Percentiles rank a stretch among this genome's conserved stretches.
Evolutionary conservation across 64 coral and sea anemone species (phyloP).

Genomic region (Pocillopora damicornis): DNA sequence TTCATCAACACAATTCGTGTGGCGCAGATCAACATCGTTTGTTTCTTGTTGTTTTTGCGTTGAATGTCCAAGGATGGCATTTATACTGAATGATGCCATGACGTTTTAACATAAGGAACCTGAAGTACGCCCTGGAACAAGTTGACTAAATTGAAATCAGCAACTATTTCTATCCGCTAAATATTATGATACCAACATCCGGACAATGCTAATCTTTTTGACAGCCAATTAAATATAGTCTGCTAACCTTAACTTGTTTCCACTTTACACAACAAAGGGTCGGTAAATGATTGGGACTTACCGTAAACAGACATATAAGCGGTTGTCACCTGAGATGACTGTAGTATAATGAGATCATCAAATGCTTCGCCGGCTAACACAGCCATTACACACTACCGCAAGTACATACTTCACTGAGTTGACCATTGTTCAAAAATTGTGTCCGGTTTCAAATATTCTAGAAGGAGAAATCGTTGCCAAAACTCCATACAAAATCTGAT

Average conservation of each 20-base stretch:
- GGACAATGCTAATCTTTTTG: conserved; percentile 54
- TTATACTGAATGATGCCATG: conserved; percentile 28
- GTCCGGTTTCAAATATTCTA: conserved; percentile 9
- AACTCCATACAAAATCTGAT: background rate
- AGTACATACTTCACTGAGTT: background rate
- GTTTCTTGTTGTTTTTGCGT: background rate
- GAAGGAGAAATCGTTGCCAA: background rate
- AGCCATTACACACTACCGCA: conserved; percentile 1
- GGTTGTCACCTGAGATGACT: conserved; percentile 15
- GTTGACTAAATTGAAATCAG: background rate
- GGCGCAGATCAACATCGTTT: background rate
- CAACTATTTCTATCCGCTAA: conserved; percentile 23
- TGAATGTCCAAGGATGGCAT: conserved; percentile 24
- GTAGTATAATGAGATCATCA: conserved; percentile 28
- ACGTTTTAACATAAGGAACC: background rate
- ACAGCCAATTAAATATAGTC: conserved; percentile 55
- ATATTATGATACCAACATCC: conserved; percentile 14
- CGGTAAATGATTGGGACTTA: conserved; percentile 62
- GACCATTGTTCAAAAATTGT: conserved; percentile 16
- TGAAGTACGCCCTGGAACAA: background rate
- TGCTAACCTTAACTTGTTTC: conserved; percentile 33
- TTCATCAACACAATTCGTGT: background rate
- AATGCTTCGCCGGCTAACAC: conserved; percentile 31
- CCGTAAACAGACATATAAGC: conserved; percentile 33
- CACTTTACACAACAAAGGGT: conserved; percentile 49